Base-by-base conservation (phyloP, 1,140 invertebrate genomes). In the Goniozus legneri region DNA sequence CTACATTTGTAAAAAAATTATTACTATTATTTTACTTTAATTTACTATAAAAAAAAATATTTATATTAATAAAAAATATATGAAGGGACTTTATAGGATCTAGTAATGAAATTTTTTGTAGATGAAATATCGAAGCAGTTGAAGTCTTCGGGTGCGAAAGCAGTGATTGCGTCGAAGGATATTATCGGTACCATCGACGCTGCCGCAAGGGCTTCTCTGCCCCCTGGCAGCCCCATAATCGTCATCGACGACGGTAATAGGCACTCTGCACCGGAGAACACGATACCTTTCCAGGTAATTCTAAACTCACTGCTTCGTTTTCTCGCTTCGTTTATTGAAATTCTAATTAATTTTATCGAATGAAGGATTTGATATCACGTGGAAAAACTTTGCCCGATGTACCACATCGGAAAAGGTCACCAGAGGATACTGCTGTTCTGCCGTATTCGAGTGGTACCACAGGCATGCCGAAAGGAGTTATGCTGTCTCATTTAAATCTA, bases 391-490 rank as follows among this genome's bases (percentile, higher is more conserved):
- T 73, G 15, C 52, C 60, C 10, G 33, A 10, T 10, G 21, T 71
- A 12, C 52, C 67, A 8, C 13, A 55, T 15, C 2, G 55, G 32
- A 36, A 16, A 0, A 2, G 2, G 1, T 71, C 65, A 8, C 39
- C 55, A 0, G 68, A 82, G 19, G 79, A 84, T 51, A 21, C 79
- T 1, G 80, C 79, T 2, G 47, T 82, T 15, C 68, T 88, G 46
- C 85, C 85, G 0, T 87, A 85, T 63, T 88, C 91, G 1, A 93
- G 90, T 72, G 92, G 92, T 3, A 95, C 92, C 0, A 96, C 92
- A 21, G 91, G 92, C 36, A 65, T 89, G 38, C 92, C 93, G 0
- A 97, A 97, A 77, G 92, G 92, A 10, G 93, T 95, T 0, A 87
- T 91, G 79, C 75, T 95, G 14, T 88, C 89, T 0, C 88, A 95